A percentile compares a stretch with the other conserved stretches of the same genome.
Conservation (phyloP, 92 coral and sea anemone genomes). For the Phenganax stokvisi region DNA sequence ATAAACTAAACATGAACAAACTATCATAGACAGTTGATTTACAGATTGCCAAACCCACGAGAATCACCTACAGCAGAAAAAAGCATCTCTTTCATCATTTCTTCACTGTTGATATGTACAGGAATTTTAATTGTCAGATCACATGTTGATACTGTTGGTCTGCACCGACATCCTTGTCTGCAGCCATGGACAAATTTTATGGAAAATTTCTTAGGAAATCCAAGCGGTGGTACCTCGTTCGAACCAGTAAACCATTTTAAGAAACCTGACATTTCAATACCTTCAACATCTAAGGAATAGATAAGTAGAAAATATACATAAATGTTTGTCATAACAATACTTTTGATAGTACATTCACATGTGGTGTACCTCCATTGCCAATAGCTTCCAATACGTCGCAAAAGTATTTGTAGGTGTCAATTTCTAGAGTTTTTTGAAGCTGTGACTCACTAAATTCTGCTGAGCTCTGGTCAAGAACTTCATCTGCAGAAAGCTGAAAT, state of each 20-base stretch:
- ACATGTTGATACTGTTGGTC: constrained; percentile 68
- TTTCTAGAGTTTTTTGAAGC: constrained; percentile 22
- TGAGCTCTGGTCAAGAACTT: constrained; percentile 7
- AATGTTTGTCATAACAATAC: no score
- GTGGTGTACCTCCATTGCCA: background rate
- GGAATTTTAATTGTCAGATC: constrained; percentile 52
- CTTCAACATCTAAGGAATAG: no score
- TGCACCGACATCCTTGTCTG: constrained; percentile 49
- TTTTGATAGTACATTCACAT: background rate
- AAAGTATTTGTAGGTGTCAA: constrained; percentile 39
- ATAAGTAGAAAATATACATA: no score
- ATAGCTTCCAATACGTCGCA: constrained; percentile 32
- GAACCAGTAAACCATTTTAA: constrained; percentile 49
- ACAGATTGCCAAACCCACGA: constrained; percentile 46
- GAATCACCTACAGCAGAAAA: constrained; percentile 55
- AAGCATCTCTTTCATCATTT: constrained; percentile 54
- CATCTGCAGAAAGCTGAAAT: constrained; percentile 26
- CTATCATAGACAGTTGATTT: background rate
- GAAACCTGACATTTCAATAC: constrained; percentile 12
- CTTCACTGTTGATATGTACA: constrained; percentile 50
- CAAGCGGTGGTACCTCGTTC: constrained; percentile 43
- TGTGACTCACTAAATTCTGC: constrained; percentile 33
- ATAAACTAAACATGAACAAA: constrained; percentile 2
- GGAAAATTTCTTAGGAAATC: constrained; percentile 52
- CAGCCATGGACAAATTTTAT: constrained; percentile 59